Evolutionary conservation across 1,140 invertebrate species (phyloP), one percentile per base, ranked within the genome.

Genomic region (Pristionchus pacificus): DNA sequence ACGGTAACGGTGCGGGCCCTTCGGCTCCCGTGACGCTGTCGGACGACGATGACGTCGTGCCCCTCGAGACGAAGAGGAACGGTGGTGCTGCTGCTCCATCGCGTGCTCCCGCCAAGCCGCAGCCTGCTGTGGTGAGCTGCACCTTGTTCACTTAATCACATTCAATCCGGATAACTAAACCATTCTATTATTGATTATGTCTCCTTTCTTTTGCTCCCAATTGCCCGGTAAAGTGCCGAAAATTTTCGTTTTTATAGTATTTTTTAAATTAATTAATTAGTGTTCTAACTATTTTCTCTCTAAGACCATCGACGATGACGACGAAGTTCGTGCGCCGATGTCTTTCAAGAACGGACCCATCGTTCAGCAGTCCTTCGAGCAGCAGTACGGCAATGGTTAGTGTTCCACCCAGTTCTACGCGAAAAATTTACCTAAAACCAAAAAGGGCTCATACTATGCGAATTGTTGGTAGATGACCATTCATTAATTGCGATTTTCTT

Each of bases 391-490:
- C 38, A 19, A 81, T 83, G 28, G 86, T 85, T 77, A 83, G 60
- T 60, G 25, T 90, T 89, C 83, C 85, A 88, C 71, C 88, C 88
- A 58, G 89, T 89, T 85, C 87, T 88, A 70, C 85, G 88, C 89
- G 64, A 33, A 32, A 13, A 24, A 24, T 10, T 61, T 61, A 24
- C 13, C 14, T 25, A 25, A 29, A 10, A 29, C 19, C 24, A 2
- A 31, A 13, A 29, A 64, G 10, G 30, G 25, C 30, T 32, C 24
- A 65, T 24, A 60, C 30, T 68, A 24, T 27, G 14, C 13, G 65
- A 61, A 68, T 24, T 15, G 15, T 68, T n/a, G 3, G 33, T 3
- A 64, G 49, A 24, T n/a, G 13, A 10, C 25, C 49, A 68, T 38
- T 19, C 31, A 28, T 68, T 61, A 58, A 69, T 60, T 62, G 3